A percentile compares a stretch with the other conserved stretches of the same genome.
Evolutionary conservation across 2,113 vertebrate species (phyloP).

Genomic region (Colistium nudipinnis): DNA sequence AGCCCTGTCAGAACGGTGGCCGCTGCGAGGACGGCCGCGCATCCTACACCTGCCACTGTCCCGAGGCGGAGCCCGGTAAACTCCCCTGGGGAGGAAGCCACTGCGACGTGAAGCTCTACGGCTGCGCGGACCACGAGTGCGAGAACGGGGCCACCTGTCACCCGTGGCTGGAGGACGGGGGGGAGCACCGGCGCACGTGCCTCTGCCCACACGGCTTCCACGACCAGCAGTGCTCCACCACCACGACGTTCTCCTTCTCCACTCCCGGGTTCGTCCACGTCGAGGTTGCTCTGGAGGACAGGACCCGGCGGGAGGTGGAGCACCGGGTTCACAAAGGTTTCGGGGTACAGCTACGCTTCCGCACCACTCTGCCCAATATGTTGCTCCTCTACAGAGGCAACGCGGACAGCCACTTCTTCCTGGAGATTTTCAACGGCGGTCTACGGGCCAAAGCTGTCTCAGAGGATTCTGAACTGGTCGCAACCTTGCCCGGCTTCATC

Average conservation of each 20-base stretch:
- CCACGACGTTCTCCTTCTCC: constrained; percentile 92
- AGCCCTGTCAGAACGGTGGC: constrained; percentile 89
- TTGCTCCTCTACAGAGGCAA: constrained; percentile 83
- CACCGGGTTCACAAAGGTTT: constrained; percentile 31
- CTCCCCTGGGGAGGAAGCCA: constrained; percentile 86
- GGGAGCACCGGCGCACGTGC: constrained; percentile 84
- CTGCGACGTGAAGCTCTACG: constrained; percentile 85
- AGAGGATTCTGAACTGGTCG: constrained; percentile 59
- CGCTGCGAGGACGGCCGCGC: constrained; percentile 86
- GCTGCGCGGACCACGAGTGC: constrained; percentile 87
- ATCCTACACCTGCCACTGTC: constrained; percentile 88
- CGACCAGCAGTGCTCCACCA: constrained; percentile 84
- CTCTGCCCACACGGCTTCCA: constrained; percentile 88
- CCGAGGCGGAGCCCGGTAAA: constrained; percentile 70
- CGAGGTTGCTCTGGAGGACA: constrained; percentile 64
- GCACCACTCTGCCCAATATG: constrained; percentile 86
- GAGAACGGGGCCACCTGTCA: constrained; percentile 87
- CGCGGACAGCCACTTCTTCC: constrained; percentile 73
- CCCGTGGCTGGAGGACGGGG: constrained; percentile 81
- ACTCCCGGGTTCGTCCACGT: constrained; percentile 80
- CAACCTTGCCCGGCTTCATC: constrained; percentile 65
- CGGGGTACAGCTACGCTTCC: constrained; percentile 83
- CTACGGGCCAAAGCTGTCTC: constrained; percentile 77
- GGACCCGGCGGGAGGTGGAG: constrained; percentile 54
- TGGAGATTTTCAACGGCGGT: constrained; percentile 82